These are phyloP conservation scores for Cisticola juncidis DNA, from an alignment of 2,113 vertebrate species.

Conservation along the genomic window DNA sequence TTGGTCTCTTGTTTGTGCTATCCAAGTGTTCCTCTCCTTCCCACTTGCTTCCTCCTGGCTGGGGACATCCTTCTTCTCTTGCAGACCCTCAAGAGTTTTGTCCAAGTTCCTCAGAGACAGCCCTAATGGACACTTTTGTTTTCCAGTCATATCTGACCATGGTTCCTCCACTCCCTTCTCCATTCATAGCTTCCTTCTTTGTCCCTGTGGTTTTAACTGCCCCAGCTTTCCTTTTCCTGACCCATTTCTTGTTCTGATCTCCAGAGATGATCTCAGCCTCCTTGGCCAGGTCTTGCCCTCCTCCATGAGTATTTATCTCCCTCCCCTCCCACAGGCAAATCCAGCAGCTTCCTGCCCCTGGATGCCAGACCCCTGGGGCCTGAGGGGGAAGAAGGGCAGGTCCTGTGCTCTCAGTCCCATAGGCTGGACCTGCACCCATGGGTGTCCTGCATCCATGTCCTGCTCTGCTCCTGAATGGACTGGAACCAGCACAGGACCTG, in stretches of 20 bases:
- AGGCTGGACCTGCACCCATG: not conserved
- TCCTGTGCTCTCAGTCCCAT: not conserved
- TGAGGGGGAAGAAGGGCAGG: not conserved
- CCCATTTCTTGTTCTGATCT: not conserved
- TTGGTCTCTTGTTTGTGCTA: accelerated
- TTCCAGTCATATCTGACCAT: not conserved
- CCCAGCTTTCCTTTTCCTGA: not conserved
- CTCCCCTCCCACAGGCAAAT: not conserved
- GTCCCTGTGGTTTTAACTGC: not conserved
- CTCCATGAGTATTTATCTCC: not conserved
- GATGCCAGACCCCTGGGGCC: not conserved
- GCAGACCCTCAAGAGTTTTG: not conserved
- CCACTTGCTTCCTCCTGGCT: not conserved
- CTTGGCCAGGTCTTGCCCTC: not conserved
- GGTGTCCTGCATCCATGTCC: not conserved
- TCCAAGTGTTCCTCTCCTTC: accelerated
- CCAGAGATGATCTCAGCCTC: not conserved
- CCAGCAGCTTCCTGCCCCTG: not conserved
- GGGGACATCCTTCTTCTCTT: not conserved
- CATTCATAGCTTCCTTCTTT: not conserved
- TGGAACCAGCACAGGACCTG: not conserved
- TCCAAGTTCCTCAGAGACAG: not conserved
- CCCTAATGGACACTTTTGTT: not conserved
- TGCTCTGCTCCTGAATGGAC: accelerated
- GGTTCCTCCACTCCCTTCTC: not conserved